Evolutionary conservation across 1,140 invertebrate genomes (phyloP).

Genomic region (Lepidurus arcticus): DNA sequence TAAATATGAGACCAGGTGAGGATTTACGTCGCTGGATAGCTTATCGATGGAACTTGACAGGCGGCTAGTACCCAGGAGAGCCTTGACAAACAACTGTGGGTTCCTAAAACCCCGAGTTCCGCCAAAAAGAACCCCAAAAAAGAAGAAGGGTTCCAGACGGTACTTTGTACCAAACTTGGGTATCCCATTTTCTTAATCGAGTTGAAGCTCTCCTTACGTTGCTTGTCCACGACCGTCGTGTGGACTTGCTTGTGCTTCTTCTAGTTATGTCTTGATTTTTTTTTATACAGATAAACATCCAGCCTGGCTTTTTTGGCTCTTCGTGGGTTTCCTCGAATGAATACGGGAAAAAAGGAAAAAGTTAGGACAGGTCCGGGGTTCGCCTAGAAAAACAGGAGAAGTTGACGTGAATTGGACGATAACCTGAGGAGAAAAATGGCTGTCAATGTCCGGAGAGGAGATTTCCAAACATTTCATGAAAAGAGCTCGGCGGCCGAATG

Average conservation of each 20-base stretch:
- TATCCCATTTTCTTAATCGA: background rate
- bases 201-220: background rate
- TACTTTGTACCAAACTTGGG: background rate
- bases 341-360: background rate
- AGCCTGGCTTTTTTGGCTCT: background rate
- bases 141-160: background rate
- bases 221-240: too few relatives aligned
- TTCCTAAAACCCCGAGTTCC: background rate
- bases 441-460: constrained; percentile 7
- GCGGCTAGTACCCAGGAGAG: constrained; percentile 4
- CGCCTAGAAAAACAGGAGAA: background rate
- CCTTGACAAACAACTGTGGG: constrained; percentile 1
- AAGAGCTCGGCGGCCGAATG: background rate
- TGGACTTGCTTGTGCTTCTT: background rate
- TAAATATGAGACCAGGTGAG: constrained; percentile 19
- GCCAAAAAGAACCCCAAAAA: background rate
- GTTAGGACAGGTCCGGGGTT: background rate
- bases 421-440: constrained; percentile 14
- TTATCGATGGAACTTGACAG: constrained; percentile 18
- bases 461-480: constrained; percentile 20
- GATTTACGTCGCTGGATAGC: constrained; percentile 17
- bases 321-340: background rate
- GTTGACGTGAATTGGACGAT: constrained; percentile 21
- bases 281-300: background rate
- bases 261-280: background rate